phyloP scores from a whole-genome alignment of 2,888 invertebrate genomes.

The Tanypteryx hageni region DNA sequence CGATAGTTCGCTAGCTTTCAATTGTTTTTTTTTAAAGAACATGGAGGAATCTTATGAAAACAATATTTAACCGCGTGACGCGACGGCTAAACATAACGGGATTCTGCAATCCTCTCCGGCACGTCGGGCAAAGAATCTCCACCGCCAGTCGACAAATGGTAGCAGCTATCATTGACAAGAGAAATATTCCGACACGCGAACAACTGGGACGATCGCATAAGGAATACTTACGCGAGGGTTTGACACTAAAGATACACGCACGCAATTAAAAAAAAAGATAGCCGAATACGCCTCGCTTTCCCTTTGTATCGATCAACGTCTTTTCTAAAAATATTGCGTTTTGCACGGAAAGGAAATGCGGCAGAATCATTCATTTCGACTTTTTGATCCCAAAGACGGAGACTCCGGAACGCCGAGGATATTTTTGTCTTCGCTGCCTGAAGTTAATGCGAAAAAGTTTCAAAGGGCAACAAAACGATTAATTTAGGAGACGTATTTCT shows the following conservation, averaged over 20 bases:
- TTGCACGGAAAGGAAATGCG: constrained; percentile 17
- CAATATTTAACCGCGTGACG: constrained; percentile 32
- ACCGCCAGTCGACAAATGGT: not conserved
- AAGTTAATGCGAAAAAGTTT: too few relatives aligned
- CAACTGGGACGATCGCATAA: not conserved
- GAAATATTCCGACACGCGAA: not conserved
- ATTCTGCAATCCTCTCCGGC: not conserved
- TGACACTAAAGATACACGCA: too few relatives aligned
- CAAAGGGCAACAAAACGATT: too few relatives aligned
- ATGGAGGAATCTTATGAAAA: constrained; percentile 20
- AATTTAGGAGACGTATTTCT: too few relatives aligned
- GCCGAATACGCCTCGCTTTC: not conserved
- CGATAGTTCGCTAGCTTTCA: too few relatives aligned
- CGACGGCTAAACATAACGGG: constrained; percentile 27
- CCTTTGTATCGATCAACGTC: not conserved
- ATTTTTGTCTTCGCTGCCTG: not conserved
- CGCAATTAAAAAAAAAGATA: not conserved
- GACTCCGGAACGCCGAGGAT: not conserved
- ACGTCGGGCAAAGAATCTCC: not conserved
- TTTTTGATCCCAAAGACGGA: not conserved
- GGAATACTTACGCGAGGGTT: too few relatives aligned
- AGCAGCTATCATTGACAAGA: not conserved
- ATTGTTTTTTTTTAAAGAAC: too few relatives aligned
- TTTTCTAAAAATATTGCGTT: not conserved
- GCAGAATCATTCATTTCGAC: not conserved